These are phyloP conservation scores for Coregonus suidteri DNA, from an alignment of 2,797 vertebrate genomes.

Conservation along the genomic window DNA sequence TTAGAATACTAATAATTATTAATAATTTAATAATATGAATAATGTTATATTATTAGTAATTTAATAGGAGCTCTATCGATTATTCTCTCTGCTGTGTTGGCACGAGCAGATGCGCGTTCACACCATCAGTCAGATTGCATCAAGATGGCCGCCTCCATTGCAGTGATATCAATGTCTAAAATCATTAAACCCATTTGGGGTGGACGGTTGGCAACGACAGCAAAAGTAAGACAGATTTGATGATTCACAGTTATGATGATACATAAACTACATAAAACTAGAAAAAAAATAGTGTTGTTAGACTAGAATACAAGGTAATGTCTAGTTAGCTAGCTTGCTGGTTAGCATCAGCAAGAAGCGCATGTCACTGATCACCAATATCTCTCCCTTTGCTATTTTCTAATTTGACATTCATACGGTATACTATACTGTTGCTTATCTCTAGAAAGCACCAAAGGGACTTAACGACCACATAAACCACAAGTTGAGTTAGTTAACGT, in stretches of 20 bases:
- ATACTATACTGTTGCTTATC: neutral
- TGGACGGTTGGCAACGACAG: conserved; percentile 62
- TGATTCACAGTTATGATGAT: neutral
- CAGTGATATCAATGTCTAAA: conserved; percentile 63
- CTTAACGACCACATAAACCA: neutral
- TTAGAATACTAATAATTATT: too few species aligned
- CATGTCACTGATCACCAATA: too few species aligned
- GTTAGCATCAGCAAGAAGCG: neutral
- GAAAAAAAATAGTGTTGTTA: neutral
- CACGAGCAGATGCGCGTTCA: neutral
- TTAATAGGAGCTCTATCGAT: too few species aligned
- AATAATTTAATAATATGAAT: too few species aligned
- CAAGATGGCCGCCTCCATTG: conserved; percentile 74
- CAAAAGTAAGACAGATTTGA: conserved; percentile 65
- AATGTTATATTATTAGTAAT: too few species aligned
- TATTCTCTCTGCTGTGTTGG: too few species aligned
- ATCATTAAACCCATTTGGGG: conserved; percentile 62
- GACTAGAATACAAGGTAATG: conserved; percentile 60
- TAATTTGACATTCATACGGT: neutral
- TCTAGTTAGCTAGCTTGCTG: neutral
- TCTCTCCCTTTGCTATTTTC: too few species aligned
- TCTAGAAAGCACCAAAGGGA: too few species aligned
- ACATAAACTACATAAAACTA: neutral
- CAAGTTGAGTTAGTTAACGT: neutral
- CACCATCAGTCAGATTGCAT: neutral